A percentile compares a stretch with the other conserved stretches of the same genome.
Evolutionary conservation across 2,113 vertebrate species (phyloP).

Genomic region (Hyla sarda): DNA sequence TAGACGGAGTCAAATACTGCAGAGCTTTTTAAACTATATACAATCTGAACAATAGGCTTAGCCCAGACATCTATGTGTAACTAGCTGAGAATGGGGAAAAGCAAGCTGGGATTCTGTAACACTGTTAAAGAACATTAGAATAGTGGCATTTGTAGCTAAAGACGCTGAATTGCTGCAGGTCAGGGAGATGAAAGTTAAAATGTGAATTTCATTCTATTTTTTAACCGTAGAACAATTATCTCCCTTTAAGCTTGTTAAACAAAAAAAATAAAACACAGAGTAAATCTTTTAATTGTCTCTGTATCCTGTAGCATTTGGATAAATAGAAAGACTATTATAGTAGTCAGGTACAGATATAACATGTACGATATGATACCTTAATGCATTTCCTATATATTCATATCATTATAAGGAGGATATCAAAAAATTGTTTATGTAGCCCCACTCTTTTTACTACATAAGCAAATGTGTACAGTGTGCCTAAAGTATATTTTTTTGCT

Average conservation of each 20-base stretch:
- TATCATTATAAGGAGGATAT: not conserved
- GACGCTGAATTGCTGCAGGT: conserved; percentile 71
- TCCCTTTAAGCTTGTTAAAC: conserved; percentile 65
- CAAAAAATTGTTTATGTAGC: not conserved
- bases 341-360: not conserved
- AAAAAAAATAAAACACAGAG: not conserved
- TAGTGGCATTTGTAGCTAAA: conserved; percentile 70
- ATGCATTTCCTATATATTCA: not conserved
- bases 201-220: conserved; percentile 72
- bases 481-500: not conserved
- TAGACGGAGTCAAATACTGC: conserved; percentile 76
- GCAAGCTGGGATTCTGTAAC: conserved; percentile 72
- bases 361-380: not conserved
- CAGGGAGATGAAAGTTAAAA: conserved; percentile 70
- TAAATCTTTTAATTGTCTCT: conserved; percentile 3
- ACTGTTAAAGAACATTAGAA: conserved; percentile 67
- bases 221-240: conserved; percentile 68
- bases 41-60: conserved; percentile 78
- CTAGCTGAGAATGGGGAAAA: conserved; percentile 74
- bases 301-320: not conserved
- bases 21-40: conserved; percentile 78
- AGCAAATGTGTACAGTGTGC: not conserved
- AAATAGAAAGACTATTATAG: not conserved
- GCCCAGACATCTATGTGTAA: conserved; percentile 75
- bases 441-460: not conserved